Conservation (phyloP, 2,797 vertebrate genomes). For the Enteromius paludinosus region DNA sequence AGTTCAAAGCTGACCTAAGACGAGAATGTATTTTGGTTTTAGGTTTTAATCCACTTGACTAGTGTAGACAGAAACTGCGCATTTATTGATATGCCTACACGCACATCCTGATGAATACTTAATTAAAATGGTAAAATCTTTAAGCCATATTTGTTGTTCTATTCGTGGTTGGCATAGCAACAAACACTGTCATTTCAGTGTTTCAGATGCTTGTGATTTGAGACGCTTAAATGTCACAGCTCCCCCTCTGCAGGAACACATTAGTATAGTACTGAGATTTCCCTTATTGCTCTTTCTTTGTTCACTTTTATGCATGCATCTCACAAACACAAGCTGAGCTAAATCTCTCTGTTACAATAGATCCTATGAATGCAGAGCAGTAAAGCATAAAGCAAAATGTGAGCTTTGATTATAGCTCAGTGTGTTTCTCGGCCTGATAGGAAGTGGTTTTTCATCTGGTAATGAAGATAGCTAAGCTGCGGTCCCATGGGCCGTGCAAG, state of each 20-base stretch:
- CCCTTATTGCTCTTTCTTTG: background rate
- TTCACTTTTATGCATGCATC: background rate
- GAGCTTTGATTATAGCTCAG: conserved; percentile 69
- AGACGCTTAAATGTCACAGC: conserved; percentile 3
- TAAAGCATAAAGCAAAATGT: conserved; percentile 69
- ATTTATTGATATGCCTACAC: background rate
- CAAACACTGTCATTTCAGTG: conserved; percentile 7
- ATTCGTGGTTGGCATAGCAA: conserved; percentile 50
- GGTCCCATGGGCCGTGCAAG: conserved; percentile 70
- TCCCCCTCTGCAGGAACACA: background rate
- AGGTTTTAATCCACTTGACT: no score
- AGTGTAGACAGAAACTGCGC: background rate
- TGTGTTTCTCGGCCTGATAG: conserved; percentile 67
- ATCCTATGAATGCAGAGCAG: conserved; percentile 69
- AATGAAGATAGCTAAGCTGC: conserved; percentile 74
- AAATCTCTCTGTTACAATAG: conserved; percentile 70
- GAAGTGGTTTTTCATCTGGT: conserved; percentile 79
- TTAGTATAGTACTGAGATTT: conserved; percentile 25
- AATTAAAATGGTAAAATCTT: conserved; percentile 31
- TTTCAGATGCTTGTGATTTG: background rate
- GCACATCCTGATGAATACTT: conserved; percentile 11
- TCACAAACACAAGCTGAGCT: conserved; percentile 15
- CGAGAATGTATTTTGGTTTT: no score
- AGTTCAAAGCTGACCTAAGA: no score
- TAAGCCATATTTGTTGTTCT: conserved; percentile 27